Evolutionary conservation across 2,888 invertebrate species (phyloP), one percentile per base, ranked within the genome.

Genomic region (Villa cingulata): DNA sequence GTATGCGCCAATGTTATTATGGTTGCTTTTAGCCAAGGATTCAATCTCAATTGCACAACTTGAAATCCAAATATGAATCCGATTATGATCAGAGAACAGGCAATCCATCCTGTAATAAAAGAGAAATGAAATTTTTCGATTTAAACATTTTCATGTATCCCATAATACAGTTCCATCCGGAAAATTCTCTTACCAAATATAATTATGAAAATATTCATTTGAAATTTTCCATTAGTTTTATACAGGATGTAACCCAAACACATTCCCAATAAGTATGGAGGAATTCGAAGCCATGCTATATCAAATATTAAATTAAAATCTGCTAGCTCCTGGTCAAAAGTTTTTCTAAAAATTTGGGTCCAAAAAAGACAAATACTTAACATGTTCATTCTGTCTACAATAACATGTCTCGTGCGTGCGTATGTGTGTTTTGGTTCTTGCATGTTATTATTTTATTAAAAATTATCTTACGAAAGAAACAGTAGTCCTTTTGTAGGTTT

Each of bases 251-350:
- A 85, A 9, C 86, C 86, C 2, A 78, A 74, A 43, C 78, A 72
- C 70, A 86, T 78, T 16, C 86, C 86, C 42, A 81, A 72, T 39
- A 83, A 69, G 65, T 86, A 86, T 0, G 86, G 83, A 2, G 81
- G 78, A 19, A 83, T 70, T 41, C 85, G 72, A 2, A 83, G 78
- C 78, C 81, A 81, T 3, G 84, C 82, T 57, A 85, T 82, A 59
- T 81, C 81, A 49, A 84, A 80, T 37, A 83, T 73, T 55, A 76
- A 74, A 49, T 80, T 77, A 55, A 80, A 80, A 5, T 77, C 63
- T 1, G 76, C 75, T 45, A 80, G 59, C 15, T 79, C 77, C 57
- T 78, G 76, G 54, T 48, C 42, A 12, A 37, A 41, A 16, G 41
- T 40, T 23, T 23, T 23, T 23, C 4, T 6, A 23, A 23, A 23